These are phyloP conservation scores for Chaetodon trifascialis DNA, from an alignment of 2,113 vertebrate genomes.

Conservation along the genomic window DNA sequence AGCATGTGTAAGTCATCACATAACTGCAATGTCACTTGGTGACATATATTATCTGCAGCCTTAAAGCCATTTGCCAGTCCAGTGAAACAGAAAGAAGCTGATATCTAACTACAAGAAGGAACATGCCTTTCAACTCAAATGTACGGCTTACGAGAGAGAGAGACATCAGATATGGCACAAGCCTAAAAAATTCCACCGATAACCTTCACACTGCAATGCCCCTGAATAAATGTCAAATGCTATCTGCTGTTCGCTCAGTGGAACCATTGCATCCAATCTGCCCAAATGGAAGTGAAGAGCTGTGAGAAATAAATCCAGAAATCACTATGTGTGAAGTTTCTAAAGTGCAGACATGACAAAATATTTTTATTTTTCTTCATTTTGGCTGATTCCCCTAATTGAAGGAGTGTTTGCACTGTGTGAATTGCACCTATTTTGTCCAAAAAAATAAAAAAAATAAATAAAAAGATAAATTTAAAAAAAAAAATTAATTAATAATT, in stretches of 20 bases:
- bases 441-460: neutral
- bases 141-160: slow-evolving; percentile 77
- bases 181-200: slow-evolving; percentile 80
- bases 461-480: no score
- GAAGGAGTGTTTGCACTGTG: neutral
- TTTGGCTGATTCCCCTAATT: slow-evolving; percentile 7
- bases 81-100: slow-evolving; percentile 69
- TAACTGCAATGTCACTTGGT: slow-evolving; percentile 25
- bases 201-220: slow-evolving; percentile 83
- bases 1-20: slow-evolving; percentile 15
- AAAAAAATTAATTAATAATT: no score
- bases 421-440: neutral
- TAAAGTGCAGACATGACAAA: slow-evolving; percentile 40
- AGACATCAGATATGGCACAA: slow-evolving; percentile 83
- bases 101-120: slow-evolving; percentile 73
- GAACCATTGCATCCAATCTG: slow-evolving; percentile 78
- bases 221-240: slow-evolving; percentile 85
- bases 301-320: slow-evolving; percentile 59
- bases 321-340: slow-evolving; percentile 43
- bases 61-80: slow-evolving; percentile 63
- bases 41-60: slow-evolving; percentile 47
- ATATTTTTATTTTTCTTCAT: slow-evolving; percentile 34
- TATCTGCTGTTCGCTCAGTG: slow-evolving; percentile 81
- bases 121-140: slow-evolving; percentile 83
- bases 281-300: slow-evolving; percentile 69